phyloP scores from a whole-genome alignment of 53 echinoderm and acorn worm species.

The Echinometra lucunter region DNA sequence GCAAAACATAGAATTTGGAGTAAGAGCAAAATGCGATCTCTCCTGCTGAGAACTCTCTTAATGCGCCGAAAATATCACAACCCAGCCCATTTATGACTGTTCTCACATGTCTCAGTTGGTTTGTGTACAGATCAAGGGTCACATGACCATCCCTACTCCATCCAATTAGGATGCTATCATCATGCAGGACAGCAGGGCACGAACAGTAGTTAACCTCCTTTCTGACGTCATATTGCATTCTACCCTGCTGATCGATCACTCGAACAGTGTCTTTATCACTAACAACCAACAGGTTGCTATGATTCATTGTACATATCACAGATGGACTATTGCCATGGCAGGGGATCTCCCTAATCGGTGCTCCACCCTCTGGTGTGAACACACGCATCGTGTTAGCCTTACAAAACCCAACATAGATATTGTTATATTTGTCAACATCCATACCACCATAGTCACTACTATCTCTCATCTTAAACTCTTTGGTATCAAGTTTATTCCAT shows the following conservation, averaged over 20 bases:
- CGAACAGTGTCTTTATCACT: background rate
- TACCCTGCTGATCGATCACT: slow-evolving; percentile 24
- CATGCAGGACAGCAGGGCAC: slow-evolving; percentile 6
- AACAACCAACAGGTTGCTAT: background rate
- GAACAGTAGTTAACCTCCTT: background rate
- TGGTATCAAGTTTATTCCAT: background rate
- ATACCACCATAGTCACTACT: background rate
- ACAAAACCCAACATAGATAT: background rate
- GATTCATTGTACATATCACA: background rate
- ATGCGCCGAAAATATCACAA: background rate
- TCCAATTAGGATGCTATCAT: slow-evolving; percentile 36
- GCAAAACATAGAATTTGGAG: background rate
- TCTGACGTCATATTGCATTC: background rate
- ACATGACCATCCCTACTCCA: background rate
- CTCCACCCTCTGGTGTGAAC: slow-evolving; percentile 27
- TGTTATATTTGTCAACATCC: background rate
- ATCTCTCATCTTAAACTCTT: background rate
- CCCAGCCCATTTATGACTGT: background rate
- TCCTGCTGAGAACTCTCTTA: background rate
- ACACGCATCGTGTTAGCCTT: background rate
- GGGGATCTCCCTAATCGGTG: slow-evolving; percentile 15
- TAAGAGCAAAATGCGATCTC: background rate
- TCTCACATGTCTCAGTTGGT: background rate
- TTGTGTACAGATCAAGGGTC: background rate
- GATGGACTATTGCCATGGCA: background rate